Percentiles rank a stretch among this genome's conserved stretches.
Conservation (phyloP, 2,888 invertebrate genomes). For the Platynereis dumerilii region DNA sequence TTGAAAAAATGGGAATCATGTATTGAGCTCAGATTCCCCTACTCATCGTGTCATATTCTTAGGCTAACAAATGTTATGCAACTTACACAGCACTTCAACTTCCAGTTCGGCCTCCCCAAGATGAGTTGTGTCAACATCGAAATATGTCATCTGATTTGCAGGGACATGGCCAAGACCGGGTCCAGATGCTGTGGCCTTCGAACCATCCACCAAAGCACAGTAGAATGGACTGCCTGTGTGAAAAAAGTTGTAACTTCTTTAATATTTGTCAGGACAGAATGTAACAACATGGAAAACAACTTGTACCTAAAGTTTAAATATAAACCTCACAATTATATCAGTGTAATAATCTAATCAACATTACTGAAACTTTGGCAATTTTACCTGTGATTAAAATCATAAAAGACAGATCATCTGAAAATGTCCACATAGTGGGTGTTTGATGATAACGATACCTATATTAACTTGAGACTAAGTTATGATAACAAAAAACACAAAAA, state of each 20-base stretch:
- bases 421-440: too few species aligned
- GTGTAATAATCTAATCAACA: too few species aligned
- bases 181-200: slow-evolving; percentile 48
- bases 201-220: slow-evolving; percentile 45
- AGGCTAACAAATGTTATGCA: too few species aligned
- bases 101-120: slow-evolving; percentile 65
- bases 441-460: too few species aligned
- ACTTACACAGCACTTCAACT: slow-evolving; percentile 66
- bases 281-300: background rate
- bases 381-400: too few species aligned
- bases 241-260: background rate
- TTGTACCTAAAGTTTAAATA: background rate
- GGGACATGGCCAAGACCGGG: slow-evolving; percentile 63
- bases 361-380: too few species aligned
- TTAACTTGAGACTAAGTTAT: too few species aligned
- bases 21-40: too few species aligned
- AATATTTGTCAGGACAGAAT: too few species aligned
- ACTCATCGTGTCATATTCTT: too few species aligned
- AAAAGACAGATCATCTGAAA: too few species aligned
- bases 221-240: slow-evolving; percentile 51
- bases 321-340: background rate
- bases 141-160: slow-evolving; percentile 63
- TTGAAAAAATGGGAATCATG: too few species aligned
- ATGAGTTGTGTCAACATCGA: slow-evolving; percentile 65
- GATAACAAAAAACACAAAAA: background rate